phyloP scores from a whole-genome alignment of 2,888 invertebrate genomes.

The Hypena proboscidalis region DNA sequence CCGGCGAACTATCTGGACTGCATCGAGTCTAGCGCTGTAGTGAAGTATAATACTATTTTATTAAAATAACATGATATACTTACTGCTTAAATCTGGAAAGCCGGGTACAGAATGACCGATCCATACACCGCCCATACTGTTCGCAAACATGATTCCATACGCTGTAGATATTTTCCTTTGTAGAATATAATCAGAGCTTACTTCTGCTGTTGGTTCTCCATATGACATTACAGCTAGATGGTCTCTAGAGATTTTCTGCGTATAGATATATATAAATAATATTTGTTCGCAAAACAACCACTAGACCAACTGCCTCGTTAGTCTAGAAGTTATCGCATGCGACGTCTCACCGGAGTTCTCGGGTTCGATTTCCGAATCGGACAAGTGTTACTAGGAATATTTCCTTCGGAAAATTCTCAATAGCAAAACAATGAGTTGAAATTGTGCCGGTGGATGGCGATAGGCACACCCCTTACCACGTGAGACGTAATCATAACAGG shows the following conservation, averaged over 20 bases:
- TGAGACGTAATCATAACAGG: too few species aligned
- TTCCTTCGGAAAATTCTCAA: too few species aligned
- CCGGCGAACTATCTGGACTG: too few species aligned
- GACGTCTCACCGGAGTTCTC: too few species aligned
- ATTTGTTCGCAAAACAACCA: too few species aligned
- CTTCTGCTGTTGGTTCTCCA: constrained; percentile 25
- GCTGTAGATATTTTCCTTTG: constrained; percentile 17
- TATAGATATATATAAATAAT: not conserved
- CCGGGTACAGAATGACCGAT: constrained; percentile 94
- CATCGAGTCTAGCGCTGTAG: not conserved
- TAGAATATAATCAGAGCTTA: not conserved
- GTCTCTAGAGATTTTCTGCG: constrained; percentile 15
- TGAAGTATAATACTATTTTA: not conserved
- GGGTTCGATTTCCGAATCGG: too few species aligned
- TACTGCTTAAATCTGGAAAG: constrained; percentile 84
- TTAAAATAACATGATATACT: constrained; percentile 5
- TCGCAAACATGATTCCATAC: constrained; percentile 77
- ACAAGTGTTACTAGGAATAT: too few species aligned
- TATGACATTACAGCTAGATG: constrained; percentile 53
- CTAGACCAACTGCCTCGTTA: too few species aligned
- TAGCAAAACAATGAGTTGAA: too few species aligned
- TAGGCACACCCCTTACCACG: too few species aligned
- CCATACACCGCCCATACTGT: constrained; percentile 91
- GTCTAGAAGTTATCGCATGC: too few species aligned
- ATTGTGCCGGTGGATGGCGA: too few species aligned